A percentile compares a stretch with the other conserved stretches of the same genome.
These are phyloP conservation scores for Chaenogobius annularis DNA, from an alignment of 2,113 vertebrate species.

Conservation along the genomic window DNA sequence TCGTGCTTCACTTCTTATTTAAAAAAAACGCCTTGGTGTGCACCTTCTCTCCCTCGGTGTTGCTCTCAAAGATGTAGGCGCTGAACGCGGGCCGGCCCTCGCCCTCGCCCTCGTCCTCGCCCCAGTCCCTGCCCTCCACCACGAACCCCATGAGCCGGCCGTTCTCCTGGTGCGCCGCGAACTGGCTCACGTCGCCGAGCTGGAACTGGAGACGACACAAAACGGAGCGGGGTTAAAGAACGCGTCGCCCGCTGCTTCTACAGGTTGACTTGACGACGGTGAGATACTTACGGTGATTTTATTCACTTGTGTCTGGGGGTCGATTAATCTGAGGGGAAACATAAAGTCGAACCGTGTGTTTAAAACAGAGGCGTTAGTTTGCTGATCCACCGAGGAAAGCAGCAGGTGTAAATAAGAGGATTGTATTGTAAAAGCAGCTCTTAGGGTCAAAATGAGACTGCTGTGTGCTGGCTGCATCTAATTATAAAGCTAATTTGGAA, in stretches of 20 bases:
- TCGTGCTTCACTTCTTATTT: too few relatives aligned
- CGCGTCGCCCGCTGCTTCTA: too few relatives aligned
- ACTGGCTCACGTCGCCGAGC: slow-evolving; percentile 86
- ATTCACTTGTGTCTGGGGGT: slow-evolving; percentile 96
- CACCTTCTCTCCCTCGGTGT: slow-evolving; percentile 98
- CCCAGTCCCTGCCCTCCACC: slow-evolving; percentile 79
- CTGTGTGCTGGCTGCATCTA: too few relatives aligned
- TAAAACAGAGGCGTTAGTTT: too few relatives aligned
- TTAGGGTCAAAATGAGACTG: too few relatives aligned
- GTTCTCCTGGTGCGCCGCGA: slow-evolving; percentile 94
- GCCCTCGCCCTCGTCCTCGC: slow-evolving; percentile 63
- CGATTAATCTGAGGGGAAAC: slow-evolving; percentile 84
- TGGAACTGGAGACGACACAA: slow-evolving; percentile 82
- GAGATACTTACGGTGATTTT: slow-evolving; percentile 87
- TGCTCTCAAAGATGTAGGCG: slow-evolving; percentile 93
- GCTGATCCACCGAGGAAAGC: too few relatives aligned
- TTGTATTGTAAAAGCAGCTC: too few relatives aligned
- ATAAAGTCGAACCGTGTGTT: not conserved
- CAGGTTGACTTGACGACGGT: not conserved
- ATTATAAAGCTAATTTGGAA: too few relatives aligned
- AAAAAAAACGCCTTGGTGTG: not conserved
- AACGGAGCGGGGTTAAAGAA: not conserved
- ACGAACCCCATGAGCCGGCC: slow-evolving; percentile 92
- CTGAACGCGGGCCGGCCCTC: slow-evolving; percentile 82
- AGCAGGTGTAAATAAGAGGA: too few relatives aligned